Evolutionary conservation across 2,797 vertebrate species (phyloP).

Genomic region (Lacerta viridis): DNA sequence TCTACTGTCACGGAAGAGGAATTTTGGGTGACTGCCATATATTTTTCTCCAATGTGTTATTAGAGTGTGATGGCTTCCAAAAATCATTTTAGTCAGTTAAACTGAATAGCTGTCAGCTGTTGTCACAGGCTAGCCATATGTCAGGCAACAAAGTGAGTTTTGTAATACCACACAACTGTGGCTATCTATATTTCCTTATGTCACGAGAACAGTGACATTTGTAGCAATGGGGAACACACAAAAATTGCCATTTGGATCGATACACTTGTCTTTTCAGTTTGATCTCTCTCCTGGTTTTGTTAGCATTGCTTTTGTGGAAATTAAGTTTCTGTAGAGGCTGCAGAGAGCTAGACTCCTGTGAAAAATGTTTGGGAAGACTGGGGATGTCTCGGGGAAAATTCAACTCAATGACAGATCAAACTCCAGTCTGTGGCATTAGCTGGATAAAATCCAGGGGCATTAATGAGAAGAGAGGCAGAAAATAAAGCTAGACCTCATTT

Average conservation of each 20-base stretch:
- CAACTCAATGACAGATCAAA: neutral
- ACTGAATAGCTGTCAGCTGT: slow-evolving; percentile 25
- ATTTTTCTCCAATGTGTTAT: slow-evolving; percentile 34
- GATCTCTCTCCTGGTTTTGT: neutral
- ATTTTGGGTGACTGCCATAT: slow-evolving; percentile 30
- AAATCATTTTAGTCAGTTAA: slow-evolving; percentile 24
- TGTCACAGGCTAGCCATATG: slow-evolving; percentile 39
- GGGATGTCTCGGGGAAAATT: neutral
- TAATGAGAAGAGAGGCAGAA: too few species aligned
- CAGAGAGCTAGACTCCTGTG: too few species aligned
- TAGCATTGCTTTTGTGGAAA: neutral
- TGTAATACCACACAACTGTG: neutral
- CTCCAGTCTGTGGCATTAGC: neutral
- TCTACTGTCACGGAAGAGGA: slow-evolving; percentile 33
- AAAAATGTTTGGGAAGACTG: neutral
- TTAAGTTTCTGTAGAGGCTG: neutral
- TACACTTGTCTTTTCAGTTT: neutral
- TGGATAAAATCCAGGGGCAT: too few species aligned
- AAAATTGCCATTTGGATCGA: neutral
- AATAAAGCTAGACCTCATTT: too few species aligned
- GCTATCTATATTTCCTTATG: neutral
- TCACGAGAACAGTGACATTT: neutral
- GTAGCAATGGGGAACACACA: neutral
- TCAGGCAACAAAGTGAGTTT: slow-evolving; percentile 8
- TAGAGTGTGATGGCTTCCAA: neutral